Base-by-base conservation (phyloP, 92 coral and sea anemone genomes). In the Zoanthus sociatus region DNA sequence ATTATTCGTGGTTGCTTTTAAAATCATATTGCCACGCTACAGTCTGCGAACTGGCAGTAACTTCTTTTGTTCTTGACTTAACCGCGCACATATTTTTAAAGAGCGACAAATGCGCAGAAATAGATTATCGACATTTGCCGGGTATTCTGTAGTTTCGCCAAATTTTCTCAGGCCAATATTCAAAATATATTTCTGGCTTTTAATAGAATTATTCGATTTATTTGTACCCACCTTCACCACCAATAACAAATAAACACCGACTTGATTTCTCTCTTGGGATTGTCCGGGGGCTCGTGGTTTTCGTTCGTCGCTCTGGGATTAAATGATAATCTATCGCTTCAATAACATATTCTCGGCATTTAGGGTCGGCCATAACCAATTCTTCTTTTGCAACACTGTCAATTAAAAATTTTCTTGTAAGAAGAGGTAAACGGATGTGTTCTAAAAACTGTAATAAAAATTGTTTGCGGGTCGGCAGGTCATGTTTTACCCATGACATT, bases 291-390 rank as follows among this genome's bases (percentile, higher is more conserved):
- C 91, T 89, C 50, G 79, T 66, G 85, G 92, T 74, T 37, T 87
- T 88, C 51, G 91, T 88, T 55, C 99, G 76, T 87, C 95, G 83
- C 85, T 97, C 99, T 6, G 99, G 99, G 74, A 95, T 94, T 3
- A 97, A 89, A 90, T 97, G 99, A 78, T 93, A 97, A 47, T 95
- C 97, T 17, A 95, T 93, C 16, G 99, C 98, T 70, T 97, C 98
- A 31, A 95, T 86, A 20, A 97, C 94, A 76, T 88, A 92, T 77
- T 92, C 90, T 11, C 99, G 94, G 78, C 99, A 97, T 51, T 84
- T 76, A 1, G 89, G 87, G 48, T 95, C 95, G 61, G 89, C 85
- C 94, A 97, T 92, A 68, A 97, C 88, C 17, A 97, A 78, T 37
- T 95, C 94, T 60, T 97, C 99, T 86, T 93, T 89, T 0, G 98